These are phyloP conservation scores for Amblyraja radiata DNA, from an alignment of 2,797 vertebrate genomes.

Conservation along the genomic window DNA sequence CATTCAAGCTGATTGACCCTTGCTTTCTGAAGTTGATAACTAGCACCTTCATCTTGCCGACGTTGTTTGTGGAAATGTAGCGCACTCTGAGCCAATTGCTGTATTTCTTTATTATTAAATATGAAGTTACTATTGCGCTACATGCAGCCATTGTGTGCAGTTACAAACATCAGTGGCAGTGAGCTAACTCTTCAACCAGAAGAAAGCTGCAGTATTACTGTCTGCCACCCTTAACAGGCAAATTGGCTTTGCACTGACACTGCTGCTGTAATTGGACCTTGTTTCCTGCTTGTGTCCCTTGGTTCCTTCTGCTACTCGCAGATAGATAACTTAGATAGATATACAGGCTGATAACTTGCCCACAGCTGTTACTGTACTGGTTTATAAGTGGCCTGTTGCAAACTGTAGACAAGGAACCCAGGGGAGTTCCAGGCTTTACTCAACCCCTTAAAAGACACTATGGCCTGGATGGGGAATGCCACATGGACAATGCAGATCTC, in stretches of 20 bases:
- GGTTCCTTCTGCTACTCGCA: background rate
- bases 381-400: background rate
- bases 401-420: background rate
- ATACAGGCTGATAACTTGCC: background rate
- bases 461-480: background rate
- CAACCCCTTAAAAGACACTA: background rate
- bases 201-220: background rate
- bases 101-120: background rate
- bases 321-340: background rate
- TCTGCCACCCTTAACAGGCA: too few species aligned
- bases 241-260: background rate
- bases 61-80: background rate
- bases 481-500: background rate
- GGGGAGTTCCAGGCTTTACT: too few species aligned
- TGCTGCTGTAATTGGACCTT: too few species aligned
- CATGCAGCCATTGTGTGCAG: background rate
- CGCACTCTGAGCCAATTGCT: background rate
- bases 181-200: too few species aligned
- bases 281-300: background rate
- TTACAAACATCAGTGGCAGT: too few species aligned
- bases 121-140: background rate
- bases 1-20: too few species aligned
- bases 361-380: background rate
- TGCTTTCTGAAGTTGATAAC: too few species aligned
- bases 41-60: too few species aligned